These are phyloP conservation scores for Calyptommatus sinebrachiatus DNA, from an alignment of 2,113 vertebrate genomes.

Conservation along the genomic window DNA sequence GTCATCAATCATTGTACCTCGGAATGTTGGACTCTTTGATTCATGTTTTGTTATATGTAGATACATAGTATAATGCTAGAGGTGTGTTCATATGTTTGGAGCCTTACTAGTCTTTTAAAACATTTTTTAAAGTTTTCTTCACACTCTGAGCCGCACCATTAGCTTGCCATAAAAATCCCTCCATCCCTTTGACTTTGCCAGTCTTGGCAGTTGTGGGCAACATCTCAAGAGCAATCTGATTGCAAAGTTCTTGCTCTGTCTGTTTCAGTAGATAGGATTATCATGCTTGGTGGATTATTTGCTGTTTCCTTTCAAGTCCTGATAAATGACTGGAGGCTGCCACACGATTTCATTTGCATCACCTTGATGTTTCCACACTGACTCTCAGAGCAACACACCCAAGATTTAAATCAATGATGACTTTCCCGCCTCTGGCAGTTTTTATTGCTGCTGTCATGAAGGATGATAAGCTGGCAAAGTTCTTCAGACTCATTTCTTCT, in stretches of 20 bases:
- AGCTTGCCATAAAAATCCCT: not conserved
- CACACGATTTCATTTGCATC: constrained; percentile 26
- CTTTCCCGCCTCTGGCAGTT: not conserved
- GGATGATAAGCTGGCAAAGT: not conserved
- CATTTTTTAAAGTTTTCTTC: fast-evolving
- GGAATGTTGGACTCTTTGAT: too few species aligned
- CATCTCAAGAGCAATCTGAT: constrained; percentile 1
- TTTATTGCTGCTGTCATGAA: constrained; percentile 12
- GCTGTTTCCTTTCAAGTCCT: constrained; percentile 17
- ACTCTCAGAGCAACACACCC: not conserved
- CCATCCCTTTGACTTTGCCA: not conserved
- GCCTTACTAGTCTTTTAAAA: not conserved
- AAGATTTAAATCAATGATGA: not conserved
- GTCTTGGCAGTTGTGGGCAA: not conserved
- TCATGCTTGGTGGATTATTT: constrained; percentile 1
- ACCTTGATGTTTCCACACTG: not conserved
- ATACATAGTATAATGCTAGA: too few species aligned
- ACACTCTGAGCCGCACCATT: not conserved
- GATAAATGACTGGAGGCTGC: constrained; percentile 21
- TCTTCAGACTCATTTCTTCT: constrained; percentile 19
- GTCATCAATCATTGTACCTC: too few species aligned
- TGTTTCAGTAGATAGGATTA: constrained; percentile 8
- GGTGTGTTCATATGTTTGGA: not conserved
- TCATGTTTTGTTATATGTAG: too few species aligned
- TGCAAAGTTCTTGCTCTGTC: not conserved